Percentiles rank a stretch among this genome's conserved stretches.
Evolutionary conservation across 2,113 vertebrate genomes (phyloP).

Genomic region (Amblyopsis rosae): DNA sequence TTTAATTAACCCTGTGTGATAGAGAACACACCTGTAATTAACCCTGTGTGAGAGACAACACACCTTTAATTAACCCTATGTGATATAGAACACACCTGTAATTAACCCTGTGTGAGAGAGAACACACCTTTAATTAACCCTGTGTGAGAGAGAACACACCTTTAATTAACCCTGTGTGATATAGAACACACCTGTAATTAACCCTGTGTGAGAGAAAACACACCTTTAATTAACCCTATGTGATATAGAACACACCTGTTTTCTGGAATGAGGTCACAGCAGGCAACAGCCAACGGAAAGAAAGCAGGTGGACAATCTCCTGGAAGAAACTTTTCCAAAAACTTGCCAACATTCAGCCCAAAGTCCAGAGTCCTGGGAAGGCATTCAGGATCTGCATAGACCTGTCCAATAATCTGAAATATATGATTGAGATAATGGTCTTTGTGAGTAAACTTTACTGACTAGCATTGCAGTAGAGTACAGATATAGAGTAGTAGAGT

Average conservation of each 20-base stretch:
- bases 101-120: neutral
- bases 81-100: neutral
- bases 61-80: neutral
- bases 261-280: conserved; percentile 91
- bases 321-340: conserved; percentile 95
- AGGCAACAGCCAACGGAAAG: conserved; percentile 91
- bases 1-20: neutral
- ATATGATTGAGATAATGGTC: neutral
- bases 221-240: neutral
- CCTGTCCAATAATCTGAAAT: conserved; percentile 93
- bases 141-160: neutral
- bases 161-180: neutral
- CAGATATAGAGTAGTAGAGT: too few species aligned
- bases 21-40: neutral
- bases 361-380: conserved; percentile 94
- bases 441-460: neutral
- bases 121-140: neutral
- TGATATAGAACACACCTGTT: conserved; percentile 77
- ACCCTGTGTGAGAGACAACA: neutral
- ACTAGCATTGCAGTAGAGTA: too few species aligned
- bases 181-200: neutral
- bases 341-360: conserved; percentile 92
- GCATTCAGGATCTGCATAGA: conserved; percentile 94
- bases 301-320: conserved; percentile 91
- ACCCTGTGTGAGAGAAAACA: neutral